Evolutionary conservation across 2,888 invertebrate species (phyloP), one percentile per base, ranked within the genome.

Genomic region (Drosophila suboccidentalis): DNA sequence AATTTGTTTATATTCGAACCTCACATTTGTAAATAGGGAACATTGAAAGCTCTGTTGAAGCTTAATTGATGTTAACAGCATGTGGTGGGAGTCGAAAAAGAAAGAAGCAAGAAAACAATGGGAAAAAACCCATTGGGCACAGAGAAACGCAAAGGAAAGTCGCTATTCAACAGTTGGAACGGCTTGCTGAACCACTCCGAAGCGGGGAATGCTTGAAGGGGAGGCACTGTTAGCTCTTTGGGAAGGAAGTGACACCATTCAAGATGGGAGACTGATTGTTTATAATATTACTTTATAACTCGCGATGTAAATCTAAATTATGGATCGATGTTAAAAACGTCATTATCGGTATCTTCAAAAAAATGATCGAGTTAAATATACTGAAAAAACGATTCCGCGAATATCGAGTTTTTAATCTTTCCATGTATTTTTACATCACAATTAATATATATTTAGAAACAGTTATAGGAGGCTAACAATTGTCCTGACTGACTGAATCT

Each of bases 21-120:
- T 10, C 44, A 29, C 26, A 46, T 47, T 32, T 22, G 57, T 57
- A 26, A 34, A 36, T 57, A 36, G 19, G 53, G 34, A 61, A 26
- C 44, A 43, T 53, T 19, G 54, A 67, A 55, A 55, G 54, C 54
- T 54, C 11, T 10, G 54, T 36, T 54, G 54, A 26, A 41, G 41
- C 38, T 54, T 67, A 68, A 63, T 63, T 51, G 55, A 29, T 51
- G 50, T 38, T 64, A 64, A 64, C 43, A 32, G 22, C 39, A 34
- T 63, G 26, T 57, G 57, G 58, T 63, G 63, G 58, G 63, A 57
- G 63, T 63, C 22, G 39, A 50, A 32, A 50, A 50, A 41, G 36
- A 26, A 26, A 6, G 5, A 26, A 32, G 15, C 41, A 41, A 41
- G 8, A 39, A 41, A 22, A 6, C n/a, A 22, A 26, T 6, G 5